These are phyloP conservation scores for Mirounga angustirostris DNA, from an alignment of 2,113 vertebrate genomes.

Conservation along the genomic window DNA sequence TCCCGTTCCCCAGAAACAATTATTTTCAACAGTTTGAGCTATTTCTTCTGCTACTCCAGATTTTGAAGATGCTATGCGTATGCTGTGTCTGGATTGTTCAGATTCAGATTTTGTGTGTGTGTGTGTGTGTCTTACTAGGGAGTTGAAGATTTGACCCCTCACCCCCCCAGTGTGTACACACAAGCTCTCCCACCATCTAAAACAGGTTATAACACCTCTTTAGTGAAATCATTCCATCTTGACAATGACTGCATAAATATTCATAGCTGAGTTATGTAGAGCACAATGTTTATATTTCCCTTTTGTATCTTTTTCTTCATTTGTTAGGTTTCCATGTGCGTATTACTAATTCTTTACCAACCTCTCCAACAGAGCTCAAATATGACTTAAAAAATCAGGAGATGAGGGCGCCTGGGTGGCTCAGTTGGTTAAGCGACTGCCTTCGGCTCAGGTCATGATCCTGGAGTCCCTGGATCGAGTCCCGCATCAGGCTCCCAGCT, in stretches of 20 bases:
- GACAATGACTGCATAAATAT: background rate
- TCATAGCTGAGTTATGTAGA: background rate
- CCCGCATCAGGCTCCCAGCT: too few relatives aligned
- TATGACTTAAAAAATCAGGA: background rate
- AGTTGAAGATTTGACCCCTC: background rate
- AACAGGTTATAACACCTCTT: background rate
- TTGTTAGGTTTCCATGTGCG: background rate
- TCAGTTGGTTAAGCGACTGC: too few relatives aligned
- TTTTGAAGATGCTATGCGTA: background rate
- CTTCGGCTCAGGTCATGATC: too few relatives aligned
- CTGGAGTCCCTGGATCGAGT: too few relatives aligned
- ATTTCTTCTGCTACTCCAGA: background rate
- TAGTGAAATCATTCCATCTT: background rate
- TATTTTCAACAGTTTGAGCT: background rate
- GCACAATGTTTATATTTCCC: background rate
- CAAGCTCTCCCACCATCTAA: background rate
- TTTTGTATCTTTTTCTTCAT: background rate
- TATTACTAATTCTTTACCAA: constrained; percentile 17
- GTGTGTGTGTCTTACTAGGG: too few relatives aligned
- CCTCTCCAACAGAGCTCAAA: background rate
- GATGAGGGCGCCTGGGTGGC: background rate
- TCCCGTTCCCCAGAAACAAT: background rate
- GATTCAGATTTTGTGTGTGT: background rate
- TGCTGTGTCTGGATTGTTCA: background rate
- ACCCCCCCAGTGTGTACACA: too few relatives aligned